Percentiles rank a stretch among this genome's conserved stretches.
These are phyloP conservation scores for Sturnira hondurensis DNA, from an alignment of 2,113 vertebrate genomes.

Conservation along the genomic window DNA sequence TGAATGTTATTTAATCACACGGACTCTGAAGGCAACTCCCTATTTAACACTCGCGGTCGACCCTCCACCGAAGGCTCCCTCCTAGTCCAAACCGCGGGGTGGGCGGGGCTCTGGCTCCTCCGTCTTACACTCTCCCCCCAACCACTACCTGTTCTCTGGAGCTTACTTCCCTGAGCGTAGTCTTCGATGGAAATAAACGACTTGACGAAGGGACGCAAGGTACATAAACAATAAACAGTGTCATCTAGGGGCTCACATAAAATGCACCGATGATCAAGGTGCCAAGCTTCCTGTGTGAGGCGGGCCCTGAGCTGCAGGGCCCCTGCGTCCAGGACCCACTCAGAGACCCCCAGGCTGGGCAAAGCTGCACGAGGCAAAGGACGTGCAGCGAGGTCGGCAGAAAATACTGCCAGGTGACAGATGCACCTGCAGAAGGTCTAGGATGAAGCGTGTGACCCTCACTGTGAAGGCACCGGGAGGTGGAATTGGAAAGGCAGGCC, in stretches of 20 bases:
- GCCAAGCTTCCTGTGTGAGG: accelerated
- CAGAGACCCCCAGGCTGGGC: neutral
- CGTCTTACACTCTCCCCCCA: accelerated
- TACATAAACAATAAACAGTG: accelerated
- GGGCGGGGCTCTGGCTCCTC: neutral
- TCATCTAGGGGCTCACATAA: neutral
- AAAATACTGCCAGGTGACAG: accelerated
- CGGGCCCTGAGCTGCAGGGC: neutral
- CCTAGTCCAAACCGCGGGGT: neutral
- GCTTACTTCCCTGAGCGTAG: neutral
- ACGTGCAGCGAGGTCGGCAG: accelerated
- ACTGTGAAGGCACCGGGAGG: accelerated
- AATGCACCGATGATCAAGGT: accelerated
- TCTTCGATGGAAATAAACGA: neutral
- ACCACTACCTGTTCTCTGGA: neutral
- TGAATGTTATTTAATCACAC: accelerated
- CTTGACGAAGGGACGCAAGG: neutral
- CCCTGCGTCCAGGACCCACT: no score
- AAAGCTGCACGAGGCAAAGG: neutral
- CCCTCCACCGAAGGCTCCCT: neutral
- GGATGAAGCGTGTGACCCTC: accelerated
- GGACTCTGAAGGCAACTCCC: neutral
- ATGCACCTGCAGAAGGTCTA: neutral
- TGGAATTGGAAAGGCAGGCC: neutral
- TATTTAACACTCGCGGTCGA: accelerated